These are phyloP conservation scores for Cephalopterus ornatus DNA, from an alignment of 2,113 vertebrate species.

Conservation along the genomic window DNA sequence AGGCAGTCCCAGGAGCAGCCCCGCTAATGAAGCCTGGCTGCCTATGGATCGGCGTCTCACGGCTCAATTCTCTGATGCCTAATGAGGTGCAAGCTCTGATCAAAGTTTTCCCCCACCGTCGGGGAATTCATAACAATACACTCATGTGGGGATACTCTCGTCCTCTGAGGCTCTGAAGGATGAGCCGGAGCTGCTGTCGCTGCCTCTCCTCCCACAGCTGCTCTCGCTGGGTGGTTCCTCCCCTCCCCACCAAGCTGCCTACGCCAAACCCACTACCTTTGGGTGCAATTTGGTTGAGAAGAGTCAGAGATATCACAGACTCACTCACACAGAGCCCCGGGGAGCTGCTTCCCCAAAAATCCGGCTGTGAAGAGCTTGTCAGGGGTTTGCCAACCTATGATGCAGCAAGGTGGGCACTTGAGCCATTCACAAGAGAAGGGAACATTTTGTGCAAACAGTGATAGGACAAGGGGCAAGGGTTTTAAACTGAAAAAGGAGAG, in stretches of 20 bases:
- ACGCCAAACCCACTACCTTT: not conserved
- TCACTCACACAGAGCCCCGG: rapidly evolving
- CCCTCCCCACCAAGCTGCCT: not conserved
- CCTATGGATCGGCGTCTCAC: conserved; percentile 51
- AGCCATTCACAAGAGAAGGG: rapidly evolving
- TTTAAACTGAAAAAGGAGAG: not conserved
- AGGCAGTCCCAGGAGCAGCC: conserved; percentile 16
- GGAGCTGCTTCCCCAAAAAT: not conserved
- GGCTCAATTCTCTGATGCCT: conserved; percentile 57
- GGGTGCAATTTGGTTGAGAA: not conserved
- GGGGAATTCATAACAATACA: not conserved
- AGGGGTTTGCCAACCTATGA: not conserved
- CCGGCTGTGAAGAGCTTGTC: not conserved
- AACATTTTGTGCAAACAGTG: not conserved
- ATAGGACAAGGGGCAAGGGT: no score
- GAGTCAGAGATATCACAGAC: not conserved
- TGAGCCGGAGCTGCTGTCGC: not conserved
- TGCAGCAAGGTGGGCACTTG: not conserved
- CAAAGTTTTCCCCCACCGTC: not conserved
- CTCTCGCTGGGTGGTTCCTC: not conserved
- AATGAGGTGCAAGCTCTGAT: conserved; percentile 63
- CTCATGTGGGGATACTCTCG: not conserved
- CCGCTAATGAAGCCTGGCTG: conserved; percentile 44
- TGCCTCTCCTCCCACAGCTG: not conserved
- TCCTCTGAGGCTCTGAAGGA: not conserved